Conservation (phyloP, 2,888 invertebrate genomes). For the Limnephilus auricula region DNA sequence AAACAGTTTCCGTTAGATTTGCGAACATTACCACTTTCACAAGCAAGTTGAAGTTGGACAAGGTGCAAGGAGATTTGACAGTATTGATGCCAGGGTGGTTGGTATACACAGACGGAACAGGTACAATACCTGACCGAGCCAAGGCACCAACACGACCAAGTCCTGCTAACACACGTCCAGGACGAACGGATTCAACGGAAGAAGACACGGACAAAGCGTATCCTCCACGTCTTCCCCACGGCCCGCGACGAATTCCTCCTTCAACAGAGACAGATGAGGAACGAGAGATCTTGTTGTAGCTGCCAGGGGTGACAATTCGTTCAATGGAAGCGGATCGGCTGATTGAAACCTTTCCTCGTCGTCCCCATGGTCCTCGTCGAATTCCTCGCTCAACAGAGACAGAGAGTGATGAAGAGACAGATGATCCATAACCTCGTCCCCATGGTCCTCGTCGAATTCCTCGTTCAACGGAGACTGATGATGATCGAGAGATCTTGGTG, state of each 20-base stretch:
- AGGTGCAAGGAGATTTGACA: constrained; percentile 51
- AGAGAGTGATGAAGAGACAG: too few relatives aligned
- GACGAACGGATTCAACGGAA: constrained; percentile 7
- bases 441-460: too few relatives aligned
- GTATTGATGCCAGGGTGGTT: constrained; percentile 55
- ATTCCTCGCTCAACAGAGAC: too few relatives aligned
- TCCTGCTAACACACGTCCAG: constrained; percentile 28
- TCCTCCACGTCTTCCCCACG: neutral
- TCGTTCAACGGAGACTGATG: too few relatives aligned
- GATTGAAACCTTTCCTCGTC: neutral
- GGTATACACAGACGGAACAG: constrained; percentile 50
- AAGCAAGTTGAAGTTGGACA: constrained; percentile 58
- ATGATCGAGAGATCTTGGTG: too few relatives aligned
- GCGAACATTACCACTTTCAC: constrained; percentile 61
- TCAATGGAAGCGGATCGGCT: neutral
- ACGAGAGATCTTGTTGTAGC: neutral
- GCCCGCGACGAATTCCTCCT: constrained; percentile 31
- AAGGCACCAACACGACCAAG: constrained; percentile 51
- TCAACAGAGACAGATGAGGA: constrained; percentile 16
- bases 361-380: too few relatives aligned
- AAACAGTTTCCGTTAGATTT: constrained; percentile 59
- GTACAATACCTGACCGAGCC: constrained; percentile 41
- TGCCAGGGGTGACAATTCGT: too few relatives aligned
- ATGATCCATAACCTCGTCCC: too few relatives aligned
- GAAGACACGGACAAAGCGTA: neutral